Evolutionary conservation across 2,113 vertebrate species (phyloP).

Genomic region (Garra rufa): DNA sequence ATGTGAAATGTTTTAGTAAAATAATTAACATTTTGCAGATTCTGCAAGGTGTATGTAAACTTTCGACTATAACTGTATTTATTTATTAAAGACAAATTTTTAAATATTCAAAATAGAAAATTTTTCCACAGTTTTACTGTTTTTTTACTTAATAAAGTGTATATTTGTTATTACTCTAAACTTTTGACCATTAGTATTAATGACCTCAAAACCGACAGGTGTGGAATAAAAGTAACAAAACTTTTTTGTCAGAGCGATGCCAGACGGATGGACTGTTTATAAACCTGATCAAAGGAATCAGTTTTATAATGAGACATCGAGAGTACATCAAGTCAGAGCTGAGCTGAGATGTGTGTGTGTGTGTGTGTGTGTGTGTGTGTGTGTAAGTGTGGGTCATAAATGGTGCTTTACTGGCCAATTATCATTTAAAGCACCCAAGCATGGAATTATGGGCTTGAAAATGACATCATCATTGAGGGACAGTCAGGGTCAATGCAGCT

Average conservation of each 20-base stretch:
- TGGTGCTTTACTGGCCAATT: constrained; percentile 63
- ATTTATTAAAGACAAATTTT: too few species aligned
- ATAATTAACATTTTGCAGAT: too few species aligned
- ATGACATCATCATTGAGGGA: constrained; percentile 55
- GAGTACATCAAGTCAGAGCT: not conserved
- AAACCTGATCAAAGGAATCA: not conserved
- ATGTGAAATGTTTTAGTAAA: too few species aligned
- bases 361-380: not conserved
- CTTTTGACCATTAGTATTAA: not conserved
- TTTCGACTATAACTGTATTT: too few species aligned
- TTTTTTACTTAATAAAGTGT: too few species aligned
- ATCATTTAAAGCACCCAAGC: constrained; percentile 56
- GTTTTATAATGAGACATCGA: not conserved
- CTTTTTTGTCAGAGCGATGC: not conserved
- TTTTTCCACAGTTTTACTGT: too few species aligned
- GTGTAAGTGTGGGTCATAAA: constrained; percentile 53
- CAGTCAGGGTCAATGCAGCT: constrained; percentile 26
- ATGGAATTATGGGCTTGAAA: constrained; percentile 67
- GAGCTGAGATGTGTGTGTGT: constrained; percentile 6
- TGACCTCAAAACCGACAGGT: not conserved
- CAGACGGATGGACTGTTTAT: not conserved
- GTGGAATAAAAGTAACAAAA: not conserved
- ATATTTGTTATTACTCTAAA: not conserved
- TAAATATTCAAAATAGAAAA: too few species aligned
- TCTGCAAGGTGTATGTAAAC: too few species aligned